A percentile compares a stretch with the other conserved stretches of the same genome.
These are phyloP conservation scores for Sterna hirundo DNA, from an alignment of 2,113 vertebrate species.

Conservation along the genomic window DNA sequence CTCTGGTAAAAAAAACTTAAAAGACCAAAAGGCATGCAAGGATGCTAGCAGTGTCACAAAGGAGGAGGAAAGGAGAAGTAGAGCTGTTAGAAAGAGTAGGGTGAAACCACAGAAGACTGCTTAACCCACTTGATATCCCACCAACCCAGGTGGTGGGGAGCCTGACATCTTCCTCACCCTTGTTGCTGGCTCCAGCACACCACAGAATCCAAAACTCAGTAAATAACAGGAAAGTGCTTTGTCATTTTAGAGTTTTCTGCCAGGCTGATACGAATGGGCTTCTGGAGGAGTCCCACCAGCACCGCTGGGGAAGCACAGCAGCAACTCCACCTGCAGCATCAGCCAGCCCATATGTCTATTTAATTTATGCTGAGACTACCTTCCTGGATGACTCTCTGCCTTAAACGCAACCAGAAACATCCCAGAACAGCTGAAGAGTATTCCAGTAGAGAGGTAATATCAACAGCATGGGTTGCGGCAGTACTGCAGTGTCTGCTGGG, in stretches of 20 bases:
- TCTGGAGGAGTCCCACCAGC: not conserved
- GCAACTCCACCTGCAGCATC: not conserved
- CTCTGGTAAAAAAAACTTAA: not conserved
- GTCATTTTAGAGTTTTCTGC: not conserved
- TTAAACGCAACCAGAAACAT: not conserved
- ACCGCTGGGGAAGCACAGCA: not conserved
- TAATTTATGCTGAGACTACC: not conserved
- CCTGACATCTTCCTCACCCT: not conserved
- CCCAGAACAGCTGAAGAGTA: not conserved
- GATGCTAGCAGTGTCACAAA: not conserved
- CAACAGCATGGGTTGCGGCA: accelerated
- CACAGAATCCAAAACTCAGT: not conserved
- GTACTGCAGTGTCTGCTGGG: not conserved
- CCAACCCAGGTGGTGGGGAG: accelerated
- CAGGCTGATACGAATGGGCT: not conserved
- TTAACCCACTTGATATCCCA: not conserved
- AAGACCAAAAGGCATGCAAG: not conserved
- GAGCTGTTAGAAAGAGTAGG: not conserved
- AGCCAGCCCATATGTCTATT: not conserved
- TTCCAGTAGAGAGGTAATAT: not conserved
- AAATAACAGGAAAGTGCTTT: not conserved
- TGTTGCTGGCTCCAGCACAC: not conserved
- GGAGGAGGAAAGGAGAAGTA: not conserved
- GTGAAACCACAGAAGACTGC: not conserved
- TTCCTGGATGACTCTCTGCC: not conserved